phyloP scores from a whole-genome alignment of 2,888 invertebrate species.

The Hymenopus coronatus region DNA sequence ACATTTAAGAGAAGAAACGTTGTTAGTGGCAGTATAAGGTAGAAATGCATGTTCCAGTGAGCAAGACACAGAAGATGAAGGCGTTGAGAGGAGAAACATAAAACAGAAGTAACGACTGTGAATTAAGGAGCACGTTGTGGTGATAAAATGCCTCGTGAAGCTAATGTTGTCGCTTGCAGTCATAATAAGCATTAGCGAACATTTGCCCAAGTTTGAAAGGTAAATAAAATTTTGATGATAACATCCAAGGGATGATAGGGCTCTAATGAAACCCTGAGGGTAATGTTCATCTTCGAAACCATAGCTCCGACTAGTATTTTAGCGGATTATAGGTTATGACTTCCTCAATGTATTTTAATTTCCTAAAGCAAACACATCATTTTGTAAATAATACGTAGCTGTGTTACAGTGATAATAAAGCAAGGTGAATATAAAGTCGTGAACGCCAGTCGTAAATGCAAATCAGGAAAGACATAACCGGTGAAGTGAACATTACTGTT shows the following conservation, averaged over 20 bases:
- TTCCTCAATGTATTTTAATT: no score
- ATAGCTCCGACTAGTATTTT: not conserved
- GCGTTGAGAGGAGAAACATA: not conserved
- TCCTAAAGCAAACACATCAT: no score
- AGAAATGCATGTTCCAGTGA: not conserved
- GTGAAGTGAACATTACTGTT: no score
- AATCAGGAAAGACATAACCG: no score
- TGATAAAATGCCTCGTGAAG: not conserved
- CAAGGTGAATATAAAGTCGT: no score
- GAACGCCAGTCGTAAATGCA: no score
- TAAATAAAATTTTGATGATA: not conserved
- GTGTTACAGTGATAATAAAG: no score
- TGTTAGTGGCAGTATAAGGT: no score
- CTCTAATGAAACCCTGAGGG: not conserved
- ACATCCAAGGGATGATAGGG: not conserved
- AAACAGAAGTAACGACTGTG: not conserved
- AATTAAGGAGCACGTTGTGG: not conserved
- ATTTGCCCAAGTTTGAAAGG: not conserved
- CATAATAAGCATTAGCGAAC: not conserved
- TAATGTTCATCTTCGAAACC: not conserved
- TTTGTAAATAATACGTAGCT: no score
- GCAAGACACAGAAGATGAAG: not conserved
- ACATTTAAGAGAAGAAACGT: no score
- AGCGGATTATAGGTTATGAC: not conserved
- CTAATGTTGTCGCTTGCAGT: not conserved